Conservation (phyloP, 1,140 invertebrate species). For the Halesus radiatus region DNA sequence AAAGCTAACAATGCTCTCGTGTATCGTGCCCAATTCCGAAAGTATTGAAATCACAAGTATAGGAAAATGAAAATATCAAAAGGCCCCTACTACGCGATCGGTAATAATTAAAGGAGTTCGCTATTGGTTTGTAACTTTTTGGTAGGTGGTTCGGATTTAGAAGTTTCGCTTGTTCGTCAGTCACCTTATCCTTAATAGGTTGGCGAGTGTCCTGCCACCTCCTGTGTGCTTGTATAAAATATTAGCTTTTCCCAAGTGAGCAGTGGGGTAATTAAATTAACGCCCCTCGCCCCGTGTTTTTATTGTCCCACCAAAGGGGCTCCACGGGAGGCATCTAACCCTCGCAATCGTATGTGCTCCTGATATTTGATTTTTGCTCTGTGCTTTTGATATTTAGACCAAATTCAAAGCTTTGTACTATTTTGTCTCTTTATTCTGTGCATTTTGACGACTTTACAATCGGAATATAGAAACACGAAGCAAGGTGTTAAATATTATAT, state of each 20-base stretch:
- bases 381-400: not conserved
- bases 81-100: not conserved
- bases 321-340: constrained; percentile 31
- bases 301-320: constrained; percentile 53
- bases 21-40: not conserved
- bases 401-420: not conserved
- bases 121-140: constrained; percentile 3
- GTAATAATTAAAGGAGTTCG: not conserved
- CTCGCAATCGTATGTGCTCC: constrained; percentile 30
- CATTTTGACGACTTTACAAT: no score
- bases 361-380: constrained; percentile 40
- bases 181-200: constrained; percentile 46
- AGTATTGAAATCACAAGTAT: not conserved
- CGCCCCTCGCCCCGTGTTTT: constrained; percentile 64
- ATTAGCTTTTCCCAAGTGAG: constrained; percentile 68
- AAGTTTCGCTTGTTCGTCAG: constrained; percentile 1
- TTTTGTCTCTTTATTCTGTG: no score
- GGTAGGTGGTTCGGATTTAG: not conserved
- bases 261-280: constrained; percentile 70
- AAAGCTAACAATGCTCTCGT: constrained; percentile 37
- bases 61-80: not conserved
- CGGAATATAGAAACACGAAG: no score
- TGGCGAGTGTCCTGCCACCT: constrained; percentile 28
- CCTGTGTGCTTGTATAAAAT: constrained; percentile 58
- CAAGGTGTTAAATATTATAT: no score